Conservation (phyloP, 2,888 invertebrate species). For the Nebria brevicollis region DNA sequence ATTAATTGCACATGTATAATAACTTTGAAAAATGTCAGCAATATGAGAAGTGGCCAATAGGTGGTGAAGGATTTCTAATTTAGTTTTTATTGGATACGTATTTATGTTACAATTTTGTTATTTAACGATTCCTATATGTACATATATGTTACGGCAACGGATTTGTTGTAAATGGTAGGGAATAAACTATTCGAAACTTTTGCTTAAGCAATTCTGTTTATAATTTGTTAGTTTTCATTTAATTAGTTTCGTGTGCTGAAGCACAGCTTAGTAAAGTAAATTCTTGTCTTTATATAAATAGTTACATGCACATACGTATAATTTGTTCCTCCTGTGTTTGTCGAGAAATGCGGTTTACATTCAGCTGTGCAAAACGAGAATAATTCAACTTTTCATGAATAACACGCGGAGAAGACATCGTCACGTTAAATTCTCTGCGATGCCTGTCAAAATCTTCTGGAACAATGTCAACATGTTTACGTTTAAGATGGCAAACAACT, state of each 20-base stretch:
- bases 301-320: neutral
- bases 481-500: slow-evolving; percentile 38
- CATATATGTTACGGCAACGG: no score
- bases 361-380: neutral
- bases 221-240: slow-evolving; percentile 1
- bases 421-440: neutral
- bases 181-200: neutral
- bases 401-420: neutral
- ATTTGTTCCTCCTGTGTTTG: neutral
- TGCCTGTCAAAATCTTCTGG: slow-evolving; percentile 33
- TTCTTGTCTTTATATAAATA: neutral
- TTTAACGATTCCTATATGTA: no score
- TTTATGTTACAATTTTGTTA: no score
- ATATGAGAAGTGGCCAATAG: no score
- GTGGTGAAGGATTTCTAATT: no score
- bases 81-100: no score
- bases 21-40: no score
- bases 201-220: neutral
- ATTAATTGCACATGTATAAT: no score
- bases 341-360: neutral
- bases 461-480: slow-evolving; percentile 43
- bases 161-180: no score
- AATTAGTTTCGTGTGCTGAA: neutral
- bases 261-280: neutral
- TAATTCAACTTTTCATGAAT: slow-evolving; percentile 1